phyloP scores from a whole-genome alignment of 2,888 invertebrate species.

The Noctuana brunneofusca region DNA sequence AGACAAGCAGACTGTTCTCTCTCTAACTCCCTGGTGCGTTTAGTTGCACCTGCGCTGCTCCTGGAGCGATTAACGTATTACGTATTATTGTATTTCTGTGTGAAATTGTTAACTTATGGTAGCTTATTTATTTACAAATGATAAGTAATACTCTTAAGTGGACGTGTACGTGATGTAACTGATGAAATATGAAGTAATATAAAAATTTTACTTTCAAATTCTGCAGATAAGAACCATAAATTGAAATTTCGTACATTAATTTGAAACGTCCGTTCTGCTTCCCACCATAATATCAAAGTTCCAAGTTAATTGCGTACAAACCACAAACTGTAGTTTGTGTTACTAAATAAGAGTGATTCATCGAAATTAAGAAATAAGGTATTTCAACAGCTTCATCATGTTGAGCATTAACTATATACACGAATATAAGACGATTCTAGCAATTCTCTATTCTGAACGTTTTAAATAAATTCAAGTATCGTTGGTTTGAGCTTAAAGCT shows the following conservation, averaged over 20 bases:
- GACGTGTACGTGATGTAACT: too few species aligned
- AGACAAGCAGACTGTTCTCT: too few species aligned
- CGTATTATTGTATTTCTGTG: too few species aligned
- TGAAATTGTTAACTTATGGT: too few species aligned
- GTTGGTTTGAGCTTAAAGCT: too few species aligned
- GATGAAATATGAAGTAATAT: too few species aligned
- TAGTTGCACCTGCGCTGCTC: too few species aligned
- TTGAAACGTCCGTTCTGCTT: conserved; percentile 21
- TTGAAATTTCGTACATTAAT: conserved; percentile 1
- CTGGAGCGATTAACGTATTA: too few species aligned
- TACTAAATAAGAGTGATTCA: conserved; percentile 53
- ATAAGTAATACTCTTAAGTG: too few species aligned
- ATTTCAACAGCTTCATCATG: conserved; percentile 33
- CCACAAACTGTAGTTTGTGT: conserved; percentile 48
- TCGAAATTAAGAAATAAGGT: conserved; percentile 48
- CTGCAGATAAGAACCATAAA: neutral
- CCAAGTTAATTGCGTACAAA: conserved; percentile 49
- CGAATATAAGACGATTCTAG: conserved; percentile 6
- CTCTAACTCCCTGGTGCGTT: too few species aligned
- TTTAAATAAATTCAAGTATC: too few species aligned
- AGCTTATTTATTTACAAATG: too few species aligned
- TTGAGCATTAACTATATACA: conserved; percentile 10
- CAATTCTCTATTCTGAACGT: neutral
- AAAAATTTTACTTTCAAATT: neutral
- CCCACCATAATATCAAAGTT: conserved; percentile 38